phyloP scores from a whole-genome alignment of 37 sponge, comb jelly and placozoan species.

The Cladorhizidae sp. region DNA sequence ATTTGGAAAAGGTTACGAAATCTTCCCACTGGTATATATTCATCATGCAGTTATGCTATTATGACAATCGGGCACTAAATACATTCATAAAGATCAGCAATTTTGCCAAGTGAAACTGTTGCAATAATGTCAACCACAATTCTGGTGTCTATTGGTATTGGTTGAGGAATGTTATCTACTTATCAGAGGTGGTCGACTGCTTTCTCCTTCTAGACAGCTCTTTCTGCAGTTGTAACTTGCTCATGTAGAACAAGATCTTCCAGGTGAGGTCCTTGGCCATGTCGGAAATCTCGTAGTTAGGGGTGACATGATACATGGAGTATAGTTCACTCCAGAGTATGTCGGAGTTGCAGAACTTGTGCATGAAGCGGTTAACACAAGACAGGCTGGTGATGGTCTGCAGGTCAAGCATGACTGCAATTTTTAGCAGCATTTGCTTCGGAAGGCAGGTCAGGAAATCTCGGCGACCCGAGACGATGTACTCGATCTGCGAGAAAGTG shows the following conservation, averaged over 20 bases:
- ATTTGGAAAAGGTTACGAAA: too few relatives aligned
- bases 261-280: constrained; percentile 85
- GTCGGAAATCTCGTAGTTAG: constrained; percentile 59
- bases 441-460: constrained; percentile 70
- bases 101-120: too few relatives aligned
- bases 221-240: constrained; percentile 90
- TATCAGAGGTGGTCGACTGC: too few relatives aligned
- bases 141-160: too few relatives aligned
- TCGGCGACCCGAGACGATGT: constrained; percentile 9
- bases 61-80: too few relatives aligned
- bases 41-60: too few relatives aligned
- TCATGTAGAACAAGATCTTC: constrained; percentile 96
- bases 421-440: constrained; percentile 28
- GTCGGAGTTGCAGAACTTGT: constrained; percentile 67
- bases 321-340: constrained; percentile 80
- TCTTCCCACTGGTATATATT: too few relatives aligned
- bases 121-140: too few relatives aligned
- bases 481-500: constrained; percentile 31
- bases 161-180: too few relatives aligned
- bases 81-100: too few relatives aligned
- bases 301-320: constrained; percentile 42
- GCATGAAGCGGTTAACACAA: constrained; percentile 61
- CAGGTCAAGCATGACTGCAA: constrained; percentile 71
- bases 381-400: constrained; percentile 66
- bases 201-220: constrained; percentile 74